Percentiles rank a stretch among this genome's conserved stretches.
These are phyloP conservation scores for Sebastiscus tertius DNA, from an alignment of 2,797 vertebrate species.

Conservation along the genomic window DNA sequence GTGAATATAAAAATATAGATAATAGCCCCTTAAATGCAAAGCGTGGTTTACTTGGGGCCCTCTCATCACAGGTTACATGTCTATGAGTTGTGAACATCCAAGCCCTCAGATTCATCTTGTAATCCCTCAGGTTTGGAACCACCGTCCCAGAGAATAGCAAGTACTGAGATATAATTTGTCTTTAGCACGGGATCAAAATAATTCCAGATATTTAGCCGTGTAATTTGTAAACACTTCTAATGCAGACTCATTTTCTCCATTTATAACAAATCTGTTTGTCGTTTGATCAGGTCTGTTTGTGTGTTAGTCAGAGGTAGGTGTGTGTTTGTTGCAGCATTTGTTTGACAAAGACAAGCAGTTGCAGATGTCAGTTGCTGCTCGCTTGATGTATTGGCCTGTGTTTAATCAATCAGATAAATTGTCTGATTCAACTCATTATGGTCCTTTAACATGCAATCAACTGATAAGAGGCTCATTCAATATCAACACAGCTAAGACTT, in stretches of 20 bases:
- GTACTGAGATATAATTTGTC: neutral
- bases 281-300: conserved; percentile 17
- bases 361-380: neutral
- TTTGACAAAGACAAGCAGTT: conserved; percentile 1
- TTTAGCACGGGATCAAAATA: neutral
- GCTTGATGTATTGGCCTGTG: neutral
- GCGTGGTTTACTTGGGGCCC: neutral
- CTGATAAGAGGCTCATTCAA: neutral
- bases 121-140: neutral
- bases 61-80: neutral
- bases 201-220: neutral
- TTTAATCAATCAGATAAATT: conserved; percentile 2
- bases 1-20: neutral
- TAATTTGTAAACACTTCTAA: neutral
- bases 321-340: conserved; percentile 4
- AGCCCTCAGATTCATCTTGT: neutral
- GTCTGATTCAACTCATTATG: neutral
- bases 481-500: neutral
- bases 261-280: neutral
- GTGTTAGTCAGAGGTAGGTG: neutral
- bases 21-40: neutral
- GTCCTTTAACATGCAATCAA: conserved; percentile 2
- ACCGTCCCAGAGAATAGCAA: neutral
- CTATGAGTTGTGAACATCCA: neutral
- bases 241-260: conserved; percentile 7